phyloP scores from a whole-genome alignment of 2,797 vertebrate genomes.

The Xiphorhynchus erythropygius region DNA sequence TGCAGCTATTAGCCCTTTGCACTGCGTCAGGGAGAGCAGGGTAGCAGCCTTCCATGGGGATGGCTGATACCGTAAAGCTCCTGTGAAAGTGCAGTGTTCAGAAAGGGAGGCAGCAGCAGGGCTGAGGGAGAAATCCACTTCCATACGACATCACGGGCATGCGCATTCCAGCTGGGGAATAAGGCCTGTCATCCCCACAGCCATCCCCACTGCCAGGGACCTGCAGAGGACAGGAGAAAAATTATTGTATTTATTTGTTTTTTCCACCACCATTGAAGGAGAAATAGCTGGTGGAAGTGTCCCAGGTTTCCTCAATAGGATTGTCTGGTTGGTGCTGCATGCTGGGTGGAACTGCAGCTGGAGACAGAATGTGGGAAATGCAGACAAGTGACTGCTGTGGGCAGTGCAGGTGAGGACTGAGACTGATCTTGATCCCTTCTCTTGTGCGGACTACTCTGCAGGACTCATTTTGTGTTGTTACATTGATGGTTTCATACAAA shows the following conservation, averaged over 20 bases:
- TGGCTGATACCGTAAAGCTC: neutral
- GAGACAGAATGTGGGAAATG: neutral
- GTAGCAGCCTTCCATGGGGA: fast-evolving
- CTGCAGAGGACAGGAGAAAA: neutral
- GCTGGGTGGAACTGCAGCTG: neutral
- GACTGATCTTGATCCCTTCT: neutral
- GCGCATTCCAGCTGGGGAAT: neutral
- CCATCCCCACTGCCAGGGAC: neutral
- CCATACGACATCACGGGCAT: neutral
- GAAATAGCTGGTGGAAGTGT: neutral
- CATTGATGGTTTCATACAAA: neutral
- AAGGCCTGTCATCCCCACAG: neutral
- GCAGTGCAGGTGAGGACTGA: neutral
- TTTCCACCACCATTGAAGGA: neutral
- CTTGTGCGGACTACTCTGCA: neutral
- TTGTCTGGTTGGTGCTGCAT: neutral
- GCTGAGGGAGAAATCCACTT: neutral
- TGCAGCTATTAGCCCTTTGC: neutral
- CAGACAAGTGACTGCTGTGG: neutral
- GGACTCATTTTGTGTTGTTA: neutral
- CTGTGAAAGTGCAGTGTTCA: neutral
- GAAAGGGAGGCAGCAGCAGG: neutral
- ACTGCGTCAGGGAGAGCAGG: neutral
- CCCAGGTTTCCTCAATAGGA: neutral
- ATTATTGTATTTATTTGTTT: neutral